phyloP scores from a whole-genome alignment of 2,888 invertebrate genomes.

The Alcis repandata region DNA sequence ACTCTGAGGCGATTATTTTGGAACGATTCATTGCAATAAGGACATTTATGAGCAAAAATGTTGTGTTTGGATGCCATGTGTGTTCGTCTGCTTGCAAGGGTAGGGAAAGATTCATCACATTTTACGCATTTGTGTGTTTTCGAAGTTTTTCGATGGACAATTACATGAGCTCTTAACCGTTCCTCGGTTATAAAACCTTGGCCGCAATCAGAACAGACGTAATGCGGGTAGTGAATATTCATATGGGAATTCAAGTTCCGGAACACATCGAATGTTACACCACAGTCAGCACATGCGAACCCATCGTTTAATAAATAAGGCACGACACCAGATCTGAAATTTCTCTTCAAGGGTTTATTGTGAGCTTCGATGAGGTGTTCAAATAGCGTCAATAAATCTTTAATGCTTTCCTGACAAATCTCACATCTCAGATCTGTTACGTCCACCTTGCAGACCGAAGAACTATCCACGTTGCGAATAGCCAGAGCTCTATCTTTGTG shows the following conservation, averaged over 20 bases:
- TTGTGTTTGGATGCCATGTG: slow-evolving; percentile 17
- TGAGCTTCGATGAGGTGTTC: slow-evolving; percentile 29
- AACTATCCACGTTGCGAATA: neutral
- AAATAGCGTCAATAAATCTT: slow-evolving; percentile 9
- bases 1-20: slow-evolving; percentile 66
- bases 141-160: slow-evolving; percentile 24
- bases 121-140: slow-evolving; percentile 62
- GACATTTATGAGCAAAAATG: slow-evolving; percentile 53
- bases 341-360: slow-evolving; percentile 8
- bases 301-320: slow-evolving; percentile 17
- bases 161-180: slow-evolving; percentile 7
- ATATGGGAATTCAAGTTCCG: slow-evolving; percentile 57
- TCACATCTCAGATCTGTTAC: slow-evolving; percentile 26
- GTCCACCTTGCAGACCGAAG: slow-evolving; percentile 11
- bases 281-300: slow-evolving; percentile 22
- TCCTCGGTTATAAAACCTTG: slow-evolving; percentile 57
- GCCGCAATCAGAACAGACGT: slow-evolving; percentile 71
- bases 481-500: slow-evolving; percentile 48
- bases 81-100: slow-evolving; percentile 54
- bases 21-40: slow-evolving; percentile 68
- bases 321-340: slow-evolving; percentile 12
- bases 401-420: slow-evolving; percentile 12
- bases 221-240: slow-evolving; percentile 57
- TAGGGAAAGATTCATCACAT: slow-evolving; percentile 67
- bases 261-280: slow-evolving; percentile 16